Conservation (phyloP, 2,113 vertebrate species). For the Pedetes capensis region DNA sequence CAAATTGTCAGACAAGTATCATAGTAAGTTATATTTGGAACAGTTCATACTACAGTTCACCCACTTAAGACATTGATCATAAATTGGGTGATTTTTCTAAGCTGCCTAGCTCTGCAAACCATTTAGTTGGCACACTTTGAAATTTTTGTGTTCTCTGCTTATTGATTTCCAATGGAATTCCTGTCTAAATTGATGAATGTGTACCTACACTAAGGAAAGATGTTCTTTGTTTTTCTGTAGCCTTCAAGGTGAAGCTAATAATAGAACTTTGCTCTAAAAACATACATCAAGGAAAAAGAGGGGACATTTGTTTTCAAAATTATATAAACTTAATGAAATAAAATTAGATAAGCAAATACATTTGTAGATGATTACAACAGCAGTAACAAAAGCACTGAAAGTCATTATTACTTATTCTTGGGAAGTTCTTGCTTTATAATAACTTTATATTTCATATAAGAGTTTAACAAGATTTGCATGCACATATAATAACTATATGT, state of each 20-base stretch:
- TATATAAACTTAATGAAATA: neutral
- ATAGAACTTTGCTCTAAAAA: neutral
- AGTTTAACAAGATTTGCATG: neutral
- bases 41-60: slow-evolving; percentile 52
- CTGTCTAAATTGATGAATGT: slow-evolving; percentile 77
- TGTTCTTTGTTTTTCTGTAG: slow-evolving; percentile 6
- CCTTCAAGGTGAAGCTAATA: slow-evolving; percentile 12
- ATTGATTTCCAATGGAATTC: slow-evolving; percentile 76
- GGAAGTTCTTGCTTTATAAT: neutral
- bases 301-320: neutral
- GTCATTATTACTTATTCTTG: neutral
- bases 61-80: slow-evolving; percentile 52
- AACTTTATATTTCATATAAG: neutral
- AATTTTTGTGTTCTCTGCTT: slow-evolving; percentile 68
- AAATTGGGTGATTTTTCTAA: slow-evolving; percentile 75
- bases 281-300: neutral
- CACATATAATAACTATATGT: neutral
- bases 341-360: neutral
- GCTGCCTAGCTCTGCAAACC: slow-evolving; percentile 35
- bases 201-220: slow-evolving; percentile 18
- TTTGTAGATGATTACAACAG: neutral
- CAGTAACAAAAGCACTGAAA: neutral
- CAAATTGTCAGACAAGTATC: slow-evolving; percentile 25
- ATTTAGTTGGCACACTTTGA: slow-evolving; percentile 73
- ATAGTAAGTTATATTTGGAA: slow-evolving; percentile 51